phyloP scores from a whole-genome alignment of 1,140 invertebrate genomes.

The Sinella curviseta region DNA sequence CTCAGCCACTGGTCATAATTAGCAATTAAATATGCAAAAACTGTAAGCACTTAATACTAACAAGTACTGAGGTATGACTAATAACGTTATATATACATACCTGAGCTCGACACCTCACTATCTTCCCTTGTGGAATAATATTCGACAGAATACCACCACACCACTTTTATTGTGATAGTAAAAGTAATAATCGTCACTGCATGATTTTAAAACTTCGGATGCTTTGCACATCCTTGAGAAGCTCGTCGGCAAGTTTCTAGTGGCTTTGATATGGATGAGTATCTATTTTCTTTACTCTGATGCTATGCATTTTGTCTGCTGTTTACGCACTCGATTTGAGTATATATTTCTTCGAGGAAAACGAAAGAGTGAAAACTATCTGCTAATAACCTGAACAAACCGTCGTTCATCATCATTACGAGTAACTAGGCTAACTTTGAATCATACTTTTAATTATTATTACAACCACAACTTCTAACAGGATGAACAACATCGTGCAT shows the following conservation, averaged over 20 bases:
- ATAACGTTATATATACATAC: no score
- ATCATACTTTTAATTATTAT: not conserved
- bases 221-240: not conserved
- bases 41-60: no score
- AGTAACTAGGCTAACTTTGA: not conserved
- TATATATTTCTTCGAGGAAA: not conserved
- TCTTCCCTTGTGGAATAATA: no score
- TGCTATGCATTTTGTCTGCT: not conserved
- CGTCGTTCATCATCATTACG: not conserved
- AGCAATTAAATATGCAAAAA: no score
- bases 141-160: no score
- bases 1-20: no score
- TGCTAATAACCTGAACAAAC: not conserved
- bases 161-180: not conserved
- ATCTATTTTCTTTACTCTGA: not conserved
- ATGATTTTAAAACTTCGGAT: not conserved
- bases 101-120: no score
- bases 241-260: not conserved
- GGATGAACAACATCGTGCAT: not conserved
- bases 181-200: slow-evolving; percentile 19
- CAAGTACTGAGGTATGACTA: not conserved
- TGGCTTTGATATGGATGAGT: not conserved
- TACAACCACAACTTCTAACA: not conserved
- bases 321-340: no score
- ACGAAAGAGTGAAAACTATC: slow-evolving; percentile 8